Evolutionary conservation across 2,888 invertebrate genomes (phyloP).

Genomic region (Glaucopsyche alexis): DNA sequence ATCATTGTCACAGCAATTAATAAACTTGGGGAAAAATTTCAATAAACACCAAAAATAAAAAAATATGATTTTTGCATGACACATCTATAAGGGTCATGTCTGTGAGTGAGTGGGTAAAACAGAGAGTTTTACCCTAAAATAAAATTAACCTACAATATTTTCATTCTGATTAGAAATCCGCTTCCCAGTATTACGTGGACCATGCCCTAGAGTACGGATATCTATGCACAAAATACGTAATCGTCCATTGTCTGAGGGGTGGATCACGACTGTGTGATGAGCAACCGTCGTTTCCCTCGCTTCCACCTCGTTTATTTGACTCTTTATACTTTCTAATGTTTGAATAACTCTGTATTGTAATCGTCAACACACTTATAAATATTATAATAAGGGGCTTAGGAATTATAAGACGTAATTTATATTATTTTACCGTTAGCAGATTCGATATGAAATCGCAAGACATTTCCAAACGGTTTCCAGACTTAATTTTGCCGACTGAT

Average conservation of each 20-base stretch:
- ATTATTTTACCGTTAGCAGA: constrained; percentile 16
- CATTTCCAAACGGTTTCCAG: constrained; percentile 9
- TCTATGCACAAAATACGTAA: constrained; percentile 62
- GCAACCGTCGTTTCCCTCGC: constrained; percentile 46
- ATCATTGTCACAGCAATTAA: too few relatives aligned
- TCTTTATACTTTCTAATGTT: constrained; percentile 47
- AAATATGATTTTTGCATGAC: too few relatives aligned
- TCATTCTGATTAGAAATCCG: constrained; percentile 15
- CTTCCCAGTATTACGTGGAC: constrained; percentile 44
- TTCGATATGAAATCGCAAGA: constrained; percentile 22
- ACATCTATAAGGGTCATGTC: too few relatives aligned
- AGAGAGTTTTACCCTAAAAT: too few relatives aligned
- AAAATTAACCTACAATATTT: neutral
- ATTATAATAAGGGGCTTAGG: constrained; percentile 36
- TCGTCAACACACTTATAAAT: constrained; percentile 40
- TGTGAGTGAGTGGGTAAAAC: too few relatives aligned
- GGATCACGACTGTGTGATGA: constrained; percentile 68
- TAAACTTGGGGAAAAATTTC: too few relatives aligned
- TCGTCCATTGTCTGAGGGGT: constrained; percentile 65
- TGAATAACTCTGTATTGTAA: constrained; percentile 43
- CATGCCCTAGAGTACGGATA: constrained; percentile 47
- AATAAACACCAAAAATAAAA: too few relatives aligned
- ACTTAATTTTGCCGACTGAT: neutral
- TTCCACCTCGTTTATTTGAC: constrained; percentile 41
- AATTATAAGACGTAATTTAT: constrained; percentile 19